Evolutionary conservation across 1,140 invertebrate genomes (phyloP).

Genomic region (Bombus turneri): DNA sequence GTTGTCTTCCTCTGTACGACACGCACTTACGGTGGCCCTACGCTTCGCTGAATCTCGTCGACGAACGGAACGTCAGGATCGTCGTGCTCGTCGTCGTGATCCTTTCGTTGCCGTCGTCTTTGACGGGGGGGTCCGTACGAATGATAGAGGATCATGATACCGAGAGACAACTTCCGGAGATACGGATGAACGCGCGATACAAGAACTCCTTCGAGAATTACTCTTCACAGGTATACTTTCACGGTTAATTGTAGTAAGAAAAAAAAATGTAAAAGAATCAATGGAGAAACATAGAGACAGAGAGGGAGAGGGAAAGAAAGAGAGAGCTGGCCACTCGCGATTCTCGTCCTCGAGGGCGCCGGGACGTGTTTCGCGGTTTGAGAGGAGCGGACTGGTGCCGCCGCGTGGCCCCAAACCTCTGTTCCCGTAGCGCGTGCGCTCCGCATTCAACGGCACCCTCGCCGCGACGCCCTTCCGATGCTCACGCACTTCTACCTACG

Average conservation of each 20-base stretch:
- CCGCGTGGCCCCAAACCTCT: constrained; percentile 69
- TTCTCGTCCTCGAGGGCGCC: constrained; percentile 53
- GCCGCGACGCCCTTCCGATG: constrained; percentile 47
- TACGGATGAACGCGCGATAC: neutral
- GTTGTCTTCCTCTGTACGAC: constrained; percentile 2
- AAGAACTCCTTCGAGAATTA: neutral
- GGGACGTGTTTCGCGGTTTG: constrained; percentile 69
- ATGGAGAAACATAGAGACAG: neutral
- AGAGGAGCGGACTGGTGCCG: constrained; percentile 65
- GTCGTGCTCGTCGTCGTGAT: constrained; percentile 14
- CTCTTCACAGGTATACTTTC: too few relatives aligned
- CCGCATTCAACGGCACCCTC: constrained; percentile 59
- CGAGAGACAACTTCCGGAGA: neutral
- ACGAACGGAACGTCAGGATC: neutral
- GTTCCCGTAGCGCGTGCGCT: constrained; percentile 60
- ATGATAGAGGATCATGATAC: neutral
- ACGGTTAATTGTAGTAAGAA: neutral
- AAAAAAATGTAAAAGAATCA: too few relatives aligned
- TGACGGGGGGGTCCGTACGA: neutral
- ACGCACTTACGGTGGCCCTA: neutral
- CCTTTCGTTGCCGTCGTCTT: constrained; percentile 9
- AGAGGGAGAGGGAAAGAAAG: constrained; percentile 12
- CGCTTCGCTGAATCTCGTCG: constrained; percentile 5
- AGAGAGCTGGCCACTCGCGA: constrained; percentile 34
- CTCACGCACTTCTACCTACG: constrained; percentile 51